These are phyloP conservation scores for Acanthosepion esculentum DNA, from an alignment of 2,888 invertebrate species.

Conservation along the genomic window DNA sequence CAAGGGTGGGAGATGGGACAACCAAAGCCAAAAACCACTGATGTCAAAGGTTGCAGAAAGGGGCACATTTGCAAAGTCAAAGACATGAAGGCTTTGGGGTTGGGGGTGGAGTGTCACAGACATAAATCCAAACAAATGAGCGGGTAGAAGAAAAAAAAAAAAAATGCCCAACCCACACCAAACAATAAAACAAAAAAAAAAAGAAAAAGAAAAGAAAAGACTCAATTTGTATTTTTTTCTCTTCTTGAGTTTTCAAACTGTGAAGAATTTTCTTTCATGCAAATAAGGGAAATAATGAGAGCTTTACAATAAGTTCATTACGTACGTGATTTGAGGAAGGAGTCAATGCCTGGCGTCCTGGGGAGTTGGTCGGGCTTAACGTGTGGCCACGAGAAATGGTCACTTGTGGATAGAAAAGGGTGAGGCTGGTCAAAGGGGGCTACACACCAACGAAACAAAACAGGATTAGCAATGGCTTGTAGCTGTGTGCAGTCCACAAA, in stretches of 20 bases:
- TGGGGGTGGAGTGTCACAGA: too few species aligned
- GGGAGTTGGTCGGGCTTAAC: slow-evolving; percentile 47
- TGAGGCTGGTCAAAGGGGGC: slow-evolving; percentile 50
- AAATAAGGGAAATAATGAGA: neutral
- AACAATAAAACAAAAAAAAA: too few species aligned
- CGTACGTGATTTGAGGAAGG: slow-evolving; percentile 48
- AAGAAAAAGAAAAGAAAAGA: too few species aligned
- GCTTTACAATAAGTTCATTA: slow-evolving; percentile 35
- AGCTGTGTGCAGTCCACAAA: neutral
- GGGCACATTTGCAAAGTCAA: neutral
- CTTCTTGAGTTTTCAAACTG: neutral
- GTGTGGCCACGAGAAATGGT: slow-evolving; percentile 49
- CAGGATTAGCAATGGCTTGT: slow-evolving; percentile 53
- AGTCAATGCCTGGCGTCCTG: slow-evolving; percentile 43
- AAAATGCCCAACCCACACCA: too few species aligned
- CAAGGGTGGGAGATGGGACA: too few species aligned
- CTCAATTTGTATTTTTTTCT: too few species aligned
- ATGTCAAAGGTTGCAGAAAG: too few species aligned
- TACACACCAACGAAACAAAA: slow-evolving; percentile 49
- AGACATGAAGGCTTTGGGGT: neutral
- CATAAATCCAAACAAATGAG: too few species aligned
- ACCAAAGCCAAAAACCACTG: too few species aligned
- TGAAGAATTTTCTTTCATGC: neutral
- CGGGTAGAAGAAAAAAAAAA: too few species aligned
- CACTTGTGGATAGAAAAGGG: slow-evolving; percentile 48